A percentile compares a stretch with the other conserved stretches of the same genome.
Evolutionary conservation across 2,888 invertebrate species (phyloP).

Genomic region (Acronicta psi): DNA sequence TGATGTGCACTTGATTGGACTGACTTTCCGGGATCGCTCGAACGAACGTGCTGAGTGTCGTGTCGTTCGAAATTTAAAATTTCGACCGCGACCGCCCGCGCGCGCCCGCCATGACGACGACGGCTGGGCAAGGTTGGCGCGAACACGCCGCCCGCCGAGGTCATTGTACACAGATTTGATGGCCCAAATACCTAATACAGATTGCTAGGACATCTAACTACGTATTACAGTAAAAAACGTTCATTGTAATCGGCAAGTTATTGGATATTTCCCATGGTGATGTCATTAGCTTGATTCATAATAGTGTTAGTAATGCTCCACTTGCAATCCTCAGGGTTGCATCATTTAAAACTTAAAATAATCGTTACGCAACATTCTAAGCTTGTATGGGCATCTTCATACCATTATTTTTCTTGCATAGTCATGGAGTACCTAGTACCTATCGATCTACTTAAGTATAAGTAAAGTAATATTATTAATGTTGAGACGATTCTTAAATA

Average conservation of each 20-base stretch:
- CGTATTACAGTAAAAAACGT: slow-evolving; percentile 39
- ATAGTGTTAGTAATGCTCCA: slow-evolving; percentile 47
- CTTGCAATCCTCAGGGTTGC: slow-evolving; percentile 33
- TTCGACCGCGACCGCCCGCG: slow-evolving; percentile 66
- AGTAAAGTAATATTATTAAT: too few species aligned
- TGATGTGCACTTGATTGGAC: slow-evolving; percentile 53
- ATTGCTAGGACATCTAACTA: slow-evolving; percentile 60
- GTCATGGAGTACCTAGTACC: too few species aligned
- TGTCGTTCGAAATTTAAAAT: slow-evolving; percentile 59
- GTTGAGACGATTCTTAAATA: too few species aligned
- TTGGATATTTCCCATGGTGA: slow-evolving; percentile 58
- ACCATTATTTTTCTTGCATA: not conserved
- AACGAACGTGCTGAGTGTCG: slow-evolving; percentile 48
- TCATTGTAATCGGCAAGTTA: slow-evolving; percentile 43
- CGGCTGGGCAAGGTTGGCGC: slow-evolving; percentile 76
- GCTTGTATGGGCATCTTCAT: not conserved
- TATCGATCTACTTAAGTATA: too few species aligned
- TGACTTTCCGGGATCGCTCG: slow-evolving; percentile 58
- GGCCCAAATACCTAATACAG: slow-evolving; percentile 83
- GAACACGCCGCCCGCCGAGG: slow-evolving; percentile 76
- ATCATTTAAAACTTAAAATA: slow-evolving; percentile 38
- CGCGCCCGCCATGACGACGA: slow-evolving; percentile 62
- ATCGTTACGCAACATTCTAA: slow-evolving; percentile 23
- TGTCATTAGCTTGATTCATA: slow-evolving; percentile 58
- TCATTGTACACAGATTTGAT: slow-evolving; percentile 83